Evolutionary conservation across 2,113 vertebrate species (phyloP), one percentile per base, ranked within the genome.

Genomic region (Lepidothrix coronata): DNA sequence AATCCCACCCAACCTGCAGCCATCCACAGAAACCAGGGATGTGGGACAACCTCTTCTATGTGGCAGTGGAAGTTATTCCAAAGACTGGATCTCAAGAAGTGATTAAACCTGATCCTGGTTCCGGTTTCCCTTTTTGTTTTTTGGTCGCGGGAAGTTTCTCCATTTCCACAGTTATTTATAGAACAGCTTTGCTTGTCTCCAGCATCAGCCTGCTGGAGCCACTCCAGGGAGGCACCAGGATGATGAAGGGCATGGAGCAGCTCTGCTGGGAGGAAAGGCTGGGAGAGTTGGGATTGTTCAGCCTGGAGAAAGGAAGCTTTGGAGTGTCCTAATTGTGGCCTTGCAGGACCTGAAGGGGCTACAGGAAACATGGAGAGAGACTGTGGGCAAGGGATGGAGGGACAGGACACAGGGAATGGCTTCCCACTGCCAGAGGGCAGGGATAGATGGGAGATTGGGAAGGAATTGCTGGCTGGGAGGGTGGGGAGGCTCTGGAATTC

Each of bases 1-100:
- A 70, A 35, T 13, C 44, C 59, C 65, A 21, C 6, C 17, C 41
- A 55, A 46, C 20, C 37, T 66, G 19, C 74, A 65, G 31, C 44
- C 27, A 5, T 3, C 28, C 2, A 5, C 22, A 31, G 46, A 17
- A 43, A 14, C 18, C 31, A 7, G 80, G 51, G 52, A 20, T 39
- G 11, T n/a, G 30, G 61, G 62, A 58, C 27, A 44, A 25, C 9
- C 16, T 3, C 0, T 19, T 55, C 2, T 5, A 16, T 6, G 6
- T 35, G n/a, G 46, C 35, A 65, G 7, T 15, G 22, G 22, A 44
- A 86, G 82, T 35, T 0, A 41, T 54, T 41, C 48, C 11, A n/a
- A 63, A 78, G 66, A 44, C 20, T 1, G 0, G 31, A 54, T 46
- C 48, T 52, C 48, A 81, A 19, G 55, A 49, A 4, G 10, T 44